Evolutionary conservation across 2,113 vertebrate genomes (phyloP).

Genomic region (Capreolus pygargus): DNA sequence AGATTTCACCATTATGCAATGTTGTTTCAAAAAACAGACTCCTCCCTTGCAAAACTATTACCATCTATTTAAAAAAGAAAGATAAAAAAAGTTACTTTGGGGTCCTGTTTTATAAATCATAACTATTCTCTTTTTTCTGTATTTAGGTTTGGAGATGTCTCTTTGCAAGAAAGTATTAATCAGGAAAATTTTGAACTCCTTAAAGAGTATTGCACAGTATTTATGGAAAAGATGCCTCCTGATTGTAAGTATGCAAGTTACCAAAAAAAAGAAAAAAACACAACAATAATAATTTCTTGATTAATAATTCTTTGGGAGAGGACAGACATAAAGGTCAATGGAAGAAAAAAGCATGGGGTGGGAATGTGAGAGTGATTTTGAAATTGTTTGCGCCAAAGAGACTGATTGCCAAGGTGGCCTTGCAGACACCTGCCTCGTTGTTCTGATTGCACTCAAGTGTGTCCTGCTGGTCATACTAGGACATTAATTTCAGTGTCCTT

Average conservation of each 20-base stretch:
- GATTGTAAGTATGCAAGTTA: constrained; percentile 89
- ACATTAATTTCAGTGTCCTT: background rate
- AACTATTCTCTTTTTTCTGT: constrained; percentile 31
- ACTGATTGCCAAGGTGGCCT: background rate
- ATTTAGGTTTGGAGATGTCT: constrained; percentile 95
- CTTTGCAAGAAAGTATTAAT: constrained; percentile 97
- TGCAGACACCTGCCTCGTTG: background rate
- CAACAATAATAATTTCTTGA: background rate
- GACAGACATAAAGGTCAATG: background rate
- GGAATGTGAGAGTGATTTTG: background rate
- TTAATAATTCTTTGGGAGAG: background rate
- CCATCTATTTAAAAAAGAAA: background rate
- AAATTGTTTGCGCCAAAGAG: background rate
- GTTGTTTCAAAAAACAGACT: background rate
- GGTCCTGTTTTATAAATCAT: background rate
- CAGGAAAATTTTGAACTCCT: constrained; percentile 95
- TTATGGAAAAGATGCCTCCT: constrained; percentile 92
- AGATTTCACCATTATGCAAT: background rate
- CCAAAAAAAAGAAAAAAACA: background rate
- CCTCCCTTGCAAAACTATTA: background rate
- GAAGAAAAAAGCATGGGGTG: background rate
- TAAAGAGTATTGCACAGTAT: constrained; percentile 92
- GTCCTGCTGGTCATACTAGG: background rate
- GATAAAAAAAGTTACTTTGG: background rate
- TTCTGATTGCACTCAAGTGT: background rate